Percentiles rank a stretch among this genome's conserved stretches.
These are phyloP conservation scores for Indicator maculatus DNA, from an alignment of 2,113 vertebrate species.

Conservation along the genomic window DNA sequence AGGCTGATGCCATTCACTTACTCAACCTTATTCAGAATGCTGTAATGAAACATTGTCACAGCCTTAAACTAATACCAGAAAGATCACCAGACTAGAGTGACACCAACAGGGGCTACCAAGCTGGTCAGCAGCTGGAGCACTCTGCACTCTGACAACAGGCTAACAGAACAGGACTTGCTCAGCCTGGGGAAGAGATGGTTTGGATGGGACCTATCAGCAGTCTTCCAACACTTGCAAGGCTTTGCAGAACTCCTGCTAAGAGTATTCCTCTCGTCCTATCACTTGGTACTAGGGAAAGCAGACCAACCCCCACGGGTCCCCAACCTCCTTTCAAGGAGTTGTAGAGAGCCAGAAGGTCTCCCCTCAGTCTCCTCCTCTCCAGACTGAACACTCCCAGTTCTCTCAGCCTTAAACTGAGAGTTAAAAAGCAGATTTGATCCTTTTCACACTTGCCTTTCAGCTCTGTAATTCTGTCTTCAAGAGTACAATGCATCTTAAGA, in stretches of 20 bases:
- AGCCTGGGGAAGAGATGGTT: background rate
- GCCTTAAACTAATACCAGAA: background rate
- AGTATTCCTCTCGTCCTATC: background rate
- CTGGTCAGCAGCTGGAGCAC: background rate
- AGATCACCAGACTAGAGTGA: background rate
- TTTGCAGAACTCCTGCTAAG: background rate
- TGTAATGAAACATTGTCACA: rapidly evolving
- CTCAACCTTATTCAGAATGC: background rate
- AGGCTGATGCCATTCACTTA: background rate
- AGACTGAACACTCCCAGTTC: too few species aligned
- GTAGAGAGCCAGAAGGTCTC: too few species aligned
- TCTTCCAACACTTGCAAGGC: background rate
- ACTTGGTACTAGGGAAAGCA: too few species aligned
- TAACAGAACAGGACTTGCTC: background rate
- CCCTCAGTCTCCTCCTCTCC: too few species aligned
- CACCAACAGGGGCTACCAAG: background rate
- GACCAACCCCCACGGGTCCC: too few species aligned
- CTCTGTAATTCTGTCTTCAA: background rate
- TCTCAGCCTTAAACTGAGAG: background rate
- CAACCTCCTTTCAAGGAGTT: too few species aligned
- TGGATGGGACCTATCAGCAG: background rate
- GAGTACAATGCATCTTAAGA: background rate
- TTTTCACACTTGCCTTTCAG: background rate
- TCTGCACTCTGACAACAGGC: background rate
- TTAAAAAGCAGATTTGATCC: background rate